phyloP scores from a whole-genome alignment of 2,113 vertebrate species.

The Delphinus delphis region DNA sequence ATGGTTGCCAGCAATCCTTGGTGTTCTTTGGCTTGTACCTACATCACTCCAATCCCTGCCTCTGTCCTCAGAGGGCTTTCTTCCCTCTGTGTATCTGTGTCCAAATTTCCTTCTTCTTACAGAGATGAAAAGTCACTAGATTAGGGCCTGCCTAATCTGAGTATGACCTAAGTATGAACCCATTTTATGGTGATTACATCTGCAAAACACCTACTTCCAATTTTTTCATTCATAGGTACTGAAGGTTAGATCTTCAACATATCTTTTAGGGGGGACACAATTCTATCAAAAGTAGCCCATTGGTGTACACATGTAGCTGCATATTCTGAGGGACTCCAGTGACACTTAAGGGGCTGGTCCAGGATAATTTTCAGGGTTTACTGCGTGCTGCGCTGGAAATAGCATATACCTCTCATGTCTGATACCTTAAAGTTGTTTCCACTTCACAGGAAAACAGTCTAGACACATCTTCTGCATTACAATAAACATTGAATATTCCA shows the following conservation, averaged over 20 bases:
- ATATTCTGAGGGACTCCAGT: not conserved
- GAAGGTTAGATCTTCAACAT: not conserved
- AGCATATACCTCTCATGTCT: not conserved
- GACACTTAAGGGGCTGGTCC: not conserved
- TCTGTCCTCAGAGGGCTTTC: not conserved
- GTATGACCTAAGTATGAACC: not conserved
- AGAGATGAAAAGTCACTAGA: not conserved
- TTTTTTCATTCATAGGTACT: not conserved
- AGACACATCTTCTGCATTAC: not conserved
- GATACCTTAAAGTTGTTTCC: not conserved
- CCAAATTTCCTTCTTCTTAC: not conserved
- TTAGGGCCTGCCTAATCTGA: not conserved
- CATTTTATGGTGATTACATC: not conserved
- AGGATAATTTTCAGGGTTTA: not conserved
- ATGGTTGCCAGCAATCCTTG: not conserved
- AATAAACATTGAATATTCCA: not conserved
- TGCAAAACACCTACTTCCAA: not conserved
- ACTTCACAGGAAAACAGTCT: not conserved
- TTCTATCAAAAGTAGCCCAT: not conserved
- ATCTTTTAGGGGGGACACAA: not conserved
- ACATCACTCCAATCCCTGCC: not conserved
- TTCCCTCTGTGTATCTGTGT: not conserved
- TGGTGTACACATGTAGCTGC: not conserved
- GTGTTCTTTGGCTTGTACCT: not conserved
- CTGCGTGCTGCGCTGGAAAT: not conserved